phyloP scores from a whole-genome alignment of 2,113 vertebrate genomes.

The Saguinus midas region DNA sequence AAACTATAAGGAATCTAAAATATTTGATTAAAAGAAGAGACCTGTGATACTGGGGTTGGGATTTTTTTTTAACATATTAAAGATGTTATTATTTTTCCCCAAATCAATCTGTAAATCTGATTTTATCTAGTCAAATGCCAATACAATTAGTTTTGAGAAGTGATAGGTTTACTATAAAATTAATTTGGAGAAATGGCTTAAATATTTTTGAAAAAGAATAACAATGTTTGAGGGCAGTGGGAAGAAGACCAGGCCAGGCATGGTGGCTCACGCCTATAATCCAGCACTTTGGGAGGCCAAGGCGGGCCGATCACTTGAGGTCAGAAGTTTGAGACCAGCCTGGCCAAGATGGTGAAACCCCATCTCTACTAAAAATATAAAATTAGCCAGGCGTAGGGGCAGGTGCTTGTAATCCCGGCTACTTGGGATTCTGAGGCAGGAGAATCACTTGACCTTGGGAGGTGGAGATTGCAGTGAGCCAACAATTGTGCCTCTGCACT shows the following conservation, averaged over 20 bases:
- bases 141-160: constrained; percentile 5
- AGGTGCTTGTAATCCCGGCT: too few species aligned
- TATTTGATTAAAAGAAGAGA: constrained; percentile 33
- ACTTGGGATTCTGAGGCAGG: too few species aligned
- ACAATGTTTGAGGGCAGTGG: background rate
- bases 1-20: background rate
- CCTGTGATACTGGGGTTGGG: background rate
- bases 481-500: too few species aligned
- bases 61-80: constrained; percentile 39
- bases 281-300: too few species aligned
- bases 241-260: background rate
- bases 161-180: background rate
- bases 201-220: background rate
- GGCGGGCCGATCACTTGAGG: too few species aligned
- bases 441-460: too few species aligned
- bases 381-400: too few species aligned
- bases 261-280: too few species aligned
- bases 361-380: too few species aligned
- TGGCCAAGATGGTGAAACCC: too few species aligned
- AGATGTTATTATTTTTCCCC: background rate
- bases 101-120: background rate
- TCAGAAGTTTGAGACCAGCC: too few species aligned
- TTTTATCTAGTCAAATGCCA: background rate
- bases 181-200: constrained; percentile 19
- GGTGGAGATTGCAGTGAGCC: too few species aligned